Evolutionary conservation across 1,140 invertebrate species (phyloP).

Genomic region (Melitaea cinxia): DNA sequence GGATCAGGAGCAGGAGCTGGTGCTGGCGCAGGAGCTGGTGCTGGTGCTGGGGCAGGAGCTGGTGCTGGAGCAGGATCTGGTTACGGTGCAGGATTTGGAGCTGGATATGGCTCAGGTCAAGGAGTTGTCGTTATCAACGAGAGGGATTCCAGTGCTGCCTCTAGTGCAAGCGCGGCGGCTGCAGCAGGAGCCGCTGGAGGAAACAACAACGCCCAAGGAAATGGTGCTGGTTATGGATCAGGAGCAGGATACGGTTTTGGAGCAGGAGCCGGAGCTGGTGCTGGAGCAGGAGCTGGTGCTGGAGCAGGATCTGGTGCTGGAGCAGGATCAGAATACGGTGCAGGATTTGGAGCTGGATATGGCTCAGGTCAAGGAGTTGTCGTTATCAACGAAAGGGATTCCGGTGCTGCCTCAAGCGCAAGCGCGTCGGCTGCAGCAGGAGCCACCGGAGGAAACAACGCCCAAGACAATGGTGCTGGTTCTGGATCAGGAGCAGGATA

Average conservation of each 20-base stretch:
- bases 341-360: neutral
- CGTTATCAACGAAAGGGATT: neutral
- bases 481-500: too few species aligned
- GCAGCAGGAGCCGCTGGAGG: neutral
- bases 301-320: neutral
- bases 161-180: conserved; percentile 26
- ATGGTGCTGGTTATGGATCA: too few species aligned
- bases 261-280: neutral
- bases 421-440: too few species aligned
- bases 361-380: neutral
- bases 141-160: neutral
- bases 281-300: neutral
- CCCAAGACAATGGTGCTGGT: too few species aligned
- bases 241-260: neutral
- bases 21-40: neutral
- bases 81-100: neutral
- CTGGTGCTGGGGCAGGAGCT: neutral
- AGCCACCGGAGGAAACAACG: too few species aligned
- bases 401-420: too few species aligned
- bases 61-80: neutral
- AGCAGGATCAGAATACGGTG: neutral
- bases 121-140: neutral
- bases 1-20: too few species aligned
- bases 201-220: neutral
- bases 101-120: neutral